A percentile compares a stretch with the other conserved stretches of the same genome.
Evolutionary conservation across 2,113 vertebrate genomes (phyloP).

Genomic region (Chunga burmeisteri): DNA sequence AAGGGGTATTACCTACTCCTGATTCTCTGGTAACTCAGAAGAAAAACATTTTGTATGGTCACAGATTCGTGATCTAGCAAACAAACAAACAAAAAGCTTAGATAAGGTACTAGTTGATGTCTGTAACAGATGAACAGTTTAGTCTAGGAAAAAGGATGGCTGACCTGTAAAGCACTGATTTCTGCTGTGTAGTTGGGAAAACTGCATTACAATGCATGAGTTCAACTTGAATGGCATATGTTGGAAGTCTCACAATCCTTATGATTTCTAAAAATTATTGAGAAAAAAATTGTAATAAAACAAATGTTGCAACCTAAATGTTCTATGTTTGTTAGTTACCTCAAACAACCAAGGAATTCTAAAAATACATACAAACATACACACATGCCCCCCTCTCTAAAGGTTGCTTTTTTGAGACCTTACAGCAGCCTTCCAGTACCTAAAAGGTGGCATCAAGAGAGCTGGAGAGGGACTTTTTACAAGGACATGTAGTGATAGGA

Average conservation of each 20-base stretch:
- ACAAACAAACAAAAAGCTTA: background rate
- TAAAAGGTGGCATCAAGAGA: background rate
- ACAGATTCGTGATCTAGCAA: background rate
- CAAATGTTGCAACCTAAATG: background rate
- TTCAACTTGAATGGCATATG: background rate
- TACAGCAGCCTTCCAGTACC: background rate
- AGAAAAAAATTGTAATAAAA: background rate
- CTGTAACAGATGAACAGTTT: background rate
- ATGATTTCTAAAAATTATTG: background rate
- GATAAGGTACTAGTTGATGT: background rate
- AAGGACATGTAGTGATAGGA: fast-evolving
- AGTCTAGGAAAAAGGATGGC: background rate
- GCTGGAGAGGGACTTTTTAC: background rate
- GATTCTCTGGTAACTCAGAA: background rate
- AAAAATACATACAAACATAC: background rate
- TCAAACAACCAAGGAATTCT: background rate
- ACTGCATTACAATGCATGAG: background rate
- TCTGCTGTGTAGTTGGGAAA: background rate
- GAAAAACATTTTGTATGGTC: background rate
- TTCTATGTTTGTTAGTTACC: background rate
- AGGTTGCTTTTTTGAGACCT: background rate
- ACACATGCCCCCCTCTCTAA: fast-evolving
- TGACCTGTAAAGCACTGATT: background rate
- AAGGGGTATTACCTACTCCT: background rate
- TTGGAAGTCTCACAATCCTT: background rate